Base-by-base conservation (phyloP, 1,140 invertebrate species). In the Campodea augens region DNA sequence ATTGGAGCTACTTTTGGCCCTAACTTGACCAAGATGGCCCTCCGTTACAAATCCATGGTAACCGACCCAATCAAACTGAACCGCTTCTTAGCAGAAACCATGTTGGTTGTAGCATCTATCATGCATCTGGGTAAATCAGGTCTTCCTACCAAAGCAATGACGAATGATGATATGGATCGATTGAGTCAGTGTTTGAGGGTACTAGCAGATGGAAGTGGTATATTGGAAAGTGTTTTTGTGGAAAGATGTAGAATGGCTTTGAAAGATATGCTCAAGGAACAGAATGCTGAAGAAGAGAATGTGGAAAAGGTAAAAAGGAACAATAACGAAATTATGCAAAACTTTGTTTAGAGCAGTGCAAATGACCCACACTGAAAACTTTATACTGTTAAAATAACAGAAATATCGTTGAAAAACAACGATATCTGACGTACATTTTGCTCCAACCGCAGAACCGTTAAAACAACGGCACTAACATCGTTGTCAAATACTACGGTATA, bases 131-230 rank as follows among this genome's bases (percentile, higher is more conserved):
- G 89, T 49, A 79, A 80, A 57, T 84, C 74, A 21, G 70, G 73
- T 5, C 50, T 62, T 20, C 58, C 66, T 52, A 57, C 52, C 12
- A 62, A 84, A 60, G 67, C 76, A 0, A 91, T 98, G 46, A 97
- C 89, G 5, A 89, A 97, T 58, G 95, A 98, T 62, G 93, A 98
- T 62, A 65, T 75, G 22, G 92, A 98, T 59, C 75, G 90, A 54
- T 77, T 93, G 23, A 75, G 83, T n/a, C 65, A 88, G 41, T 92
- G 89, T 59, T 57, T 84, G 38, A 66, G 73, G 49, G 80, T 85
- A 0, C 61, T 92, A n/a, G 77, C 82, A 27, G 81, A 85, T 41
- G 71, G 74, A 12, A n/a, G n/a, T n/a, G n/a, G n/a, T n/a, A 32
- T 49, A 53, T 43, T 24, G 21, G 2, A 45, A 22, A n/a, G 12